Evolutionary conservation across 2,888 invertebrate species (phyloP).

Genomic region (Lepetodrilus schrolli): DNA sequence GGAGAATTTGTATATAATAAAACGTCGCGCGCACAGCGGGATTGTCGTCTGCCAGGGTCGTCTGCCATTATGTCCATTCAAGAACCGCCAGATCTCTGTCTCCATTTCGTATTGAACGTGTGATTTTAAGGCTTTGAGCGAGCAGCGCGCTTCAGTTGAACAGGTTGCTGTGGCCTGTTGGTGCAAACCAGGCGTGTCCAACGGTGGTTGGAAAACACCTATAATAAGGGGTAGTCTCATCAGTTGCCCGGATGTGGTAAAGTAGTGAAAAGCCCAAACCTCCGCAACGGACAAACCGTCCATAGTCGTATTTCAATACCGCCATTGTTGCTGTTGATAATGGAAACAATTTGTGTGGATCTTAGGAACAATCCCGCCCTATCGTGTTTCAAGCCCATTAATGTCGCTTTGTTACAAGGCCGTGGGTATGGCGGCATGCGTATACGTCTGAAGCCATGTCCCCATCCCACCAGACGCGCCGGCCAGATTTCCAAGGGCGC

Average conservation of each 20-base stretch:
- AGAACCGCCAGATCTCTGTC: background rate
- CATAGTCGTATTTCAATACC: background rate
- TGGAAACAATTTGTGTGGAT: constrained; percentile 42
- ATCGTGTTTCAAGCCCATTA: constrained; percentile 39
- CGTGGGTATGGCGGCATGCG: constrained; percentile 26
- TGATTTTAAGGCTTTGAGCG: constrained; percentile 17
- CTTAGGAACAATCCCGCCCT: constrained; percentile 38
- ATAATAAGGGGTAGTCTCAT: constrained; percentile 7
- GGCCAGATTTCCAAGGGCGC: background rate
- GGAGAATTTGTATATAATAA: background rate
- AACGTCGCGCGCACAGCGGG: constrained; percentile 24
- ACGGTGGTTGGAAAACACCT: background rate
- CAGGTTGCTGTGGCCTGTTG: background rate
- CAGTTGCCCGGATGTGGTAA: constrained; percentile 6
- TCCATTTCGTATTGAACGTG: background rate
- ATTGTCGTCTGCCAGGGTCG: background rate
- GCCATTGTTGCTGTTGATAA: constrained; percentile 33
- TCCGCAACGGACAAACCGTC: constrained; percentile 19
- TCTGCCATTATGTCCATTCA: background rate
- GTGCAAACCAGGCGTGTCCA: background rate
- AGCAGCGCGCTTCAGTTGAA: background rate
- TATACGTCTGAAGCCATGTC: background rate
- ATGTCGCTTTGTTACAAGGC: constrained; percentile 25
- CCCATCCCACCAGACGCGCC: background rate
- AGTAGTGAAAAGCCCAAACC: constrained; percentile 28